Percentiles rank a stretch among this genome's conserved stretches.
These are phyloP conservation scores for Rutpela maculata DNA, from an alignment of 2,888 invertebrate species.

Conservation along the genomic window DNA sequence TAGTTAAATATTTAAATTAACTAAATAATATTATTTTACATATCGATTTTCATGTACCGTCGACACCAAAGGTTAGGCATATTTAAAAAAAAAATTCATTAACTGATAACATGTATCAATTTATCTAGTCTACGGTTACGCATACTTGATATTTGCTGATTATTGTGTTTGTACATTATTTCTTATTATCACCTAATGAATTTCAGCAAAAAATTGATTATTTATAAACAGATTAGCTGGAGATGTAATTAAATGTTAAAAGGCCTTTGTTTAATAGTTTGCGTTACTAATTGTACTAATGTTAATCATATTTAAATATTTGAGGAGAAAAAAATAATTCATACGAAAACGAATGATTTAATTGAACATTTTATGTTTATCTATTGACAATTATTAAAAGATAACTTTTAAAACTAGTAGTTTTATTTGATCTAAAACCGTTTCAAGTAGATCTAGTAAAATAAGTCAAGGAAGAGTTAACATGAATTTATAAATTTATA, in stretches of 20 bases:
- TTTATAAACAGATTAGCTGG: neutral
- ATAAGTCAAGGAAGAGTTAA: too few species aligned
- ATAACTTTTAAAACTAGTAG: too few species aligned
- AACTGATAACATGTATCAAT: neutral
- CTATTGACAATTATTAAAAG: too few species aligned
- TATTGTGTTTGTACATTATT: neutral
- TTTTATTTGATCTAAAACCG: too few species aligned
- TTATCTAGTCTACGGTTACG: neutral
- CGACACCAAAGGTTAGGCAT: neutral
- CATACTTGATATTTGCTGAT: neutral
- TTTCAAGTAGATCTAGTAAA: too few species aligned
- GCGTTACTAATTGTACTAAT: too few species aligned
- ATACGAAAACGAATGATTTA: too few species aligned
- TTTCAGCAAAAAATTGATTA: neutral
- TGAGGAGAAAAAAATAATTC: conserved; percentile 86
- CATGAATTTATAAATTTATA: too few species aligned
- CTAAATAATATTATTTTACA: neutral
- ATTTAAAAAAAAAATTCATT: neutral
- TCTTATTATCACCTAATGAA: neutral
- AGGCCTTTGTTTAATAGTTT: too few species aligned
- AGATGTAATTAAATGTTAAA: too few species aligned
- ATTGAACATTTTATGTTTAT: too few species aligned
- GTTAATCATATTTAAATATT: conserved; percentile 20
- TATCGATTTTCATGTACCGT: neutral
- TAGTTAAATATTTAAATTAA: neutral